A percentile compares a stretch with the other conserved stretches of the same genome.
phyloP scores from a whole-genome alignment of 2,888 invertebrate species.

The Choreutis nemorana region DNA sequence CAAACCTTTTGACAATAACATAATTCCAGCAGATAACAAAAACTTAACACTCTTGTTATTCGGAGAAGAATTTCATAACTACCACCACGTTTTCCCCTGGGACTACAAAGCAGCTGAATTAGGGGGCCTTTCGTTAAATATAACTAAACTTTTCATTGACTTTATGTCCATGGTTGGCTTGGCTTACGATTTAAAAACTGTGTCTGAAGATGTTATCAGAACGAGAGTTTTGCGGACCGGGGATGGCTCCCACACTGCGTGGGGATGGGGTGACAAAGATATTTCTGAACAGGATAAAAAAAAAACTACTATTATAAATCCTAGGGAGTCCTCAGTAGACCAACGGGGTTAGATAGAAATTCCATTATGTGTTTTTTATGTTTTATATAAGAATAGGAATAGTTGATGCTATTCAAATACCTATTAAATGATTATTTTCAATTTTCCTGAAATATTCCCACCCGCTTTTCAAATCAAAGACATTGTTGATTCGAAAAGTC shows the following conservation, averaged over 20 bases:
- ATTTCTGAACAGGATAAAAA: slow-evolving; percentile 22
- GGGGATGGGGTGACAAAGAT: slow-evolving; percentile 78
- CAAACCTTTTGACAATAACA: slow-evolving; percentile 76
- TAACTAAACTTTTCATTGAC: slow-evolving; percentile 80
- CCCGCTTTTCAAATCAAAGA: no score
- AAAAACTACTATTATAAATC: slow-evolving; percentile 21
- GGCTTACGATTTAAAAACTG: slow-evolving; percentile 88
- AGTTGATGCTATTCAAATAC: no score
- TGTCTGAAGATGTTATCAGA: slow-evolving; percentile 72
- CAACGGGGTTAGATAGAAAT: no score
- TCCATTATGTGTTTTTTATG: no score
- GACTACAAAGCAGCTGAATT: slow-evolving; percentile 85
- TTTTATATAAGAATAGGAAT: no score
- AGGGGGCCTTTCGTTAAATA: slow-evolving; percentile 73
- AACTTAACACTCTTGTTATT: slow-evolving; percentile 71
- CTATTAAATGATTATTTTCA: no score
- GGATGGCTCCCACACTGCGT: slow-evolving; percentile 74
- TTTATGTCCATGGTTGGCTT: slow-evolving; percentile 82
- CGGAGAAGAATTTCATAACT: slow-evolving; percentile 89
- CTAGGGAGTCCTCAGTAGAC: no score
- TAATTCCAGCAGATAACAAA: slow-evolving; percentile 76
- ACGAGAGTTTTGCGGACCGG: slow-evolving; percentile 78
- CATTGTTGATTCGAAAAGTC: no score
- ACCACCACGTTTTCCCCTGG: slow-evolving; percentile 86
- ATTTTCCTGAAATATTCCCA: no score